phyloP scores from a whole-genome alignment of 2,797 vertebrate genomes.

The Tragelaphus eurycerus region DNA sequence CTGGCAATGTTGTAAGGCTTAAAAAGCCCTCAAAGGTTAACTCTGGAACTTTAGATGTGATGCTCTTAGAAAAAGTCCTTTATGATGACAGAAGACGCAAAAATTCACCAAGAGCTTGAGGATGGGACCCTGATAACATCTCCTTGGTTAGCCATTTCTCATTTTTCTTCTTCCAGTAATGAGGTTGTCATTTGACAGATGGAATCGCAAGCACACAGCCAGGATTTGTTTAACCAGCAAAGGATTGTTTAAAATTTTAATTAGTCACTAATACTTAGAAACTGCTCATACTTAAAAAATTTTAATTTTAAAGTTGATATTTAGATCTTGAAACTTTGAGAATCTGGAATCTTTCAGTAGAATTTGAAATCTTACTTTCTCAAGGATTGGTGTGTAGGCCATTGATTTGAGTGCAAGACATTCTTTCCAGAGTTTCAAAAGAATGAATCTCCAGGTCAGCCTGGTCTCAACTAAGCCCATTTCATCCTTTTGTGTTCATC shows the following conservation, averaged over 20 bases:
- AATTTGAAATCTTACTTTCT: neutral
- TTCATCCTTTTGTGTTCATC: neutral
- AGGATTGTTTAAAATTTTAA: neutral
- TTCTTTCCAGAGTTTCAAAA: neutral
- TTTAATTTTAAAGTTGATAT: neutral
- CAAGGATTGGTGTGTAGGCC: neutral
- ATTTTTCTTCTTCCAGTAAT: neutral
- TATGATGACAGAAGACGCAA: neutral
- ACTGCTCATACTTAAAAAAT: neutral
- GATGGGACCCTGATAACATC: neutral
- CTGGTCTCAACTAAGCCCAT: neutral
- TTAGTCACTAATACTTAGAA: neutral
- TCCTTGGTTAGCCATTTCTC: neutral
- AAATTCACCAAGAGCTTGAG: neutral
- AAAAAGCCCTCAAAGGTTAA: neutral
- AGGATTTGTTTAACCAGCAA: neutral
- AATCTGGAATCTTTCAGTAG: neutral
- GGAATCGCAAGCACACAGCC: neutral
- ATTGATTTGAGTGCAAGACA: neutral
- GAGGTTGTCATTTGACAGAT: neutral
- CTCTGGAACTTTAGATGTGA: neutral
- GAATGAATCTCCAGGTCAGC: neutral
- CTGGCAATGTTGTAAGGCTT: neutral
- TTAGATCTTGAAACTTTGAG: neutral
- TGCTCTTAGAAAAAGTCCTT: constrained; percentile 20